Evolutionary conservation across 2,888 invertebrate genomes (phyloP).

Genomic region (Lepidochitona cinerea): DNA sequence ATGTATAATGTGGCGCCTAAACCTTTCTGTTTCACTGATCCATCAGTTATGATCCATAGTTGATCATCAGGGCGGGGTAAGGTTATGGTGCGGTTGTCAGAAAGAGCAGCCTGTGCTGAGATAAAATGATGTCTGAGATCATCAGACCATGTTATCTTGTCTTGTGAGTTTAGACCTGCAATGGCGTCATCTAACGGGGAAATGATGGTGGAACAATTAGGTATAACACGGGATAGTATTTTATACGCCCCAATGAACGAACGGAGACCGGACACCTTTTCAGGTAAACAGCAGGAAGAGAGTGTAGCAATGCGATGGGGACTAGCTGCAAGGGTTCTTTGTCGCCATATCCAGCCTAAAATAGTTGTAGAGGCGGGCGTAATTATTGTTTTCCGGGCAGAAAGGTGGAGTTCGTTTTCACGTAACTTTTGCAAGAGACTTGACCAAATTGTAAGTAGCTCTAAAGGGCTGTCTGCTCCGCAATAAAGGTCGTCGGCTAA

Average conservation of each 20-base stretch:
- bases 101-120: slow-evolving; percentile 14
- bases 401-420: not conserved
- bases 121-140: slow-evolving; percentile 15
- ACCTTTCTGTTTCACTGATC: too few relatives aligned
- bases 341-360: slow-evolving; percentile 30
- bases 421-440: slow-evolving; percentile 9
- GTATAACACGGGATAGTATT: slow-evolving; percentile 25
- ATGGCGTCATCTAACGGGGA: slow-evolving; percentile 25
- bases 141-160: slow-evolving; percentile 30
- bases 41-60: slow-evolving; percentile 24
- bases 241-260: slow-evolving; percentile 35
- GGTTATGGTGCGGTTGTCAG: slow-evolving; percentile 7
- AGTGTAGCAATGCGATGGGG: too few relatives aligned
- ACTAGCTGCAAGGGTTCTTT: slow-evolving; percentile 25
- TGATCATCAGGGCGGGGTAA: slow-evolving; percentile 17
- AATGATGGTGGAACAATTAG: slow-evolving; percentile 21
- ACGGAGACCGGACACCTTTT: slow-evolving; percentile 21
- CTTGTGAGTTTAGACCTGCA: slow-evolving; percentile 25
- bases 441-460: slow-evolving; percentile 11
- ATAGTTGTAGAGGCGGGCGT: slow-evolving; percentile 4
- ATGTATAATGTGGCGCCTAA: slow-evolving; percentile 17
- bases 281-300: too few relatives aligned
- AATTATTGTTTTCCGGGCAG: not conserved
- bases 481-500: slow-evolving; percentile 24
- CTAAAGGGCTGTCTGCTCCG: not conserved